phyloP scores from a whole-genome alignment of 2,888 invertebrate species.

The Mimumesa dahlbomi region DNA sequence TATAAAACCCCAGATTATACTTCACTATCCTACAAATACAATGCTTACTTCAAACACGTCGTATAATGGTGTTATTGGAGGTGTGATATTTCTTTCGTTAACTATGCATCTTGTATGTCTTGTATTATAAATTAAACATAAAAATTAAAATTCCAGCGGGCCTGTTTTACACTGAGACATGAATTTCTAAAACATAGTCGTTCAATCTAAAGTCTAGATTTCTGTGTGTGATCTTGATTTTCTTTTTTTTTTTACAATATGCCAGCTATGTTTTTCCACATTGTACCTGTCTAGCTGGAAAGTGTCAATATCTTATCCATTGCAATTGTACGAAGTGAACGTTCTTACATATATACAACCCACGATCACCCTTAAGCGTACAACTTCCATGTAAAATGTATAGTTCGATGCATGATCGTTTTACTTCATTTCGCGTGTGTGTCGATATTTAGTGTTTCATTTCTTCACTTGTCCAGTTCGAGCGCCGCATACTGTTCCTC shows the following conservation, averaged over 20 bases:
- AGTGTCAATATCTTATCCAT: constrained; percentile 55
- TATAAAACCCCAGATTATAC: constrained; percentile 77
- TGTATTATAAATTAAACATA: constrained; percentile 69
- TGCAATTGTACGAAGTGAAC: constrained; percentile 67
- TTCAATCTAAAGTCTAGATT: constrained; percentile 61
- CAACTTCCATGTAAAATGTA: constrained; percentile 59
- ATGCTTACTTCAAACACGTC: constrained; percentile 67
- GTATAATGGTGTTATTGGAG: constrained; percentile 57
- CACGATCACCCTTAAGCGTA: constrained; percentile 68
- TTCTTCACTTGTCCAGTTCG: constrained; percentile 82
- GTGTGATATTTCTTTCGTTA: constrained; percentile 52
- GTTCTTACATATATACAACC: constrained; percentile 78
- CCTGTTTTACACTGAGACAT: constrained; percentile 73
- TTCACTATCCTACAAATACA: constrained; percentile 75
- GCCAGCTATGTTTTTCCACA: constrained; percentile 49
- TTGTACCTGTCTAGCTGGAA: constrained; percentile 53
- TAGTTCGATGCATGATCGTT: constrained; percentile 61
- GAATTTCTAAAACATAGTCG: constrained; percentile 69
- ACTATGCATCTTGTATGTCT: constrained; percentile 23
- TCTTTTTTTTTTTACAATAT: constrained; percentile 59
- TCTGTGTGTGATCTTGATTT: constrained; percentile 47
- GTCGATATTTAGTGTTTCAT: constrained; percentile 25
- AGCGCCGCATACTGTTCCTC: constrained; percentile 91
- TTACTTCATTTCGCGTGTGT: constrained; percentile 37
- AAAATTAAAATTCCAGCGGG: constrained; percentile 72